phyloP scores from a whole-genome alignment of 2,888 invertebrate species.

The Stenurella melanura region DNA sequence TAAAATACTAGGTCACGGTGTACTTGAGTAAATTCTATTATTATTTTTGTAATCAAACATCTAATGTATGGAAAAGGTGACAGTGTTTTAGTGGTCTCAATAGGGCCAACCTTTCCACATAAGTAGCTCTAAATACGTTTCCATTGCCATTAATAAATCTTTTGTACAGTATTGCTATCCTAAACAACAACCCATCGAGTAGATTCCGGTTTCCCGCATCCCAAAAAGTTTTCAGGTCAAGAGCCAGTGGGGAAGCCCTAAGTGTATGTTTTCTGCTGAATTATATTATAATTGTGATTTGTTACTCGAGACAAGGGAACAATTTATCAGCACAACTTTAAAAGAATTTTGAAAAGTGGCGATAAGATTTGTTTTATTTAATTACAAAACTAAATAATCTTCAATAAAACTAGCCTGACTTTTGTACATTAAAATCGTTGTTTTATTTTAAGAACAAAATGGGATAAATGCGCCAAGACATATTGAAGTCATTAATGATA shows the following conservation, averaged over 20 bases:
- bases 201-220: slow-evolving; percentile 13
- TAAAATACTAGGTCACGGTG: too few relatives aligned
- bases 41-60: too few relatives aligned
- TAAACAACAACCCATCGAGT: slow-evolving; percentile 11
- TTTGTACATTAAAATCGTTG: too few relatives aligned
- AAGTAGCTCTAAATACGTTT: slow-evolving; percentile 25
- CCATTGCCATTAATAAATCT: slow-evolving; percentile 10
- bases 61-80: not conserved
- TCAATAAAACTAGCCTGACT: too few relatives aligned
- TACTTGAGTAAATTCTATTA: too few relatives aligned
- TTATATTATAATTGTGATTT: slow-evolving; percentile 36
- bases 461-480: too few relatives aligned
- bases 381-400: too few relatives aligned
- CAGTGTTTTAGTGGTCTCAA: not conserved
- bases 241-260: slow-evolving; percentile 17
- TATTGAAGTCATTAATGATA: too few relatives aligned
- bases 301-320: not conserved
- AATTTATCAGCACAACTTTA: not conserved
- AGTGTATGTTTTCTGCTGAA: slow-evolving; percentile 24
- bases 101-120: not conserved
- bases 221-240: slow-evolving; percentile 33
- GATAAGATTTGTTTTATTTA: too few relatives aligned
- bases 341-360: not conserved
- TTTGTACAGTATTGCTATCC: slow-evolving; percentile 20
- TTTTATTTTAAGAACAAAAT: too few relatives aligned